Evolutionary conservation across 1,140 invertebrate genomes (phyloP), one percentile per base, ranked within the genome.

Genomic region (Camponotus vicinus): DNA sequence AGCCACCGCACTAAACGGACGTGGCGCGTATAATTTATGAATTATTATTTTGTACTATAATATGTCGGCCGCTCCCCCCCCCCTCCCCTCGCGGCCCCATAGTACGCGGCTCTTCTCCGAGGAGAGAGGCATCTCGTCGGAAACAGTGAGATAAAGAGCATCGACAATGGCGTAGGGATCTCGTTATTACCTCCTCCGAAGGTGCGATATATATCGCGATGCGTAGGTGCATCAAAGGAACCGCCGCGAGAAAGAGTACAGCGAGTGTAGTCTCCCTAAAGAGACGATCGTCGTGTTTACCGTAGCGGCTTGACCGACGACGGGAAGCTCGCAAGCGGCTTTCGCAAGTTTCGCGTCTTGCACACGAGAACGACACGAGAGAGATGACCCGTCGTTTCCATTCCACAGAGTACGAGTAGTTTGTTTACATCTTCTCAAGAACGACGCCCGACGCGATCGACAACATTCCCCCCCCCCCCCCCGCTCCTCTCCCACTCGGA

Each of bases 11-110:
- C 92, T 92, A 92, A 93, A 91, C 91, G 91, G 90, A 91, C 89
- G 88, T 75, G 87, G 87, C 91, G 89, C 88, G 91, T 92, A 93
- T 93, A 93, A 94, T 94, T 93, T 93, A 94, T 93, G 93, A 94
- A 93, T 94, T 94, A 94, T 94, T 93, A 93, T 93, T 94, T 93
- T 91, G 92, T 92, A 91, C 89, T 91, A 91, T 93, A 93, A 92
- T 80, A 80, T 94, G 92, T 93, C 86, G 86, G 86, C 64, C 67
- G 88, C 86, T 13, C 73, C 34, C 40, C 55, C 67, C 82, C 61
- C 55, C 59, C 71, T 37, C 67, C 37, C 49, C 18, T 49, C 70
- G 57, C 55, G 71, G 77, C 63, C 18, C 61, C 70, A 86, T 66
- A 45, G 87, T 89, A 89, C 77, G 63, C 84, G 69, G 70, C 85